phyloP scores from a whole-genome alignment of 2,797 vertebrate genomes.

The Picus viridis region DNA sequence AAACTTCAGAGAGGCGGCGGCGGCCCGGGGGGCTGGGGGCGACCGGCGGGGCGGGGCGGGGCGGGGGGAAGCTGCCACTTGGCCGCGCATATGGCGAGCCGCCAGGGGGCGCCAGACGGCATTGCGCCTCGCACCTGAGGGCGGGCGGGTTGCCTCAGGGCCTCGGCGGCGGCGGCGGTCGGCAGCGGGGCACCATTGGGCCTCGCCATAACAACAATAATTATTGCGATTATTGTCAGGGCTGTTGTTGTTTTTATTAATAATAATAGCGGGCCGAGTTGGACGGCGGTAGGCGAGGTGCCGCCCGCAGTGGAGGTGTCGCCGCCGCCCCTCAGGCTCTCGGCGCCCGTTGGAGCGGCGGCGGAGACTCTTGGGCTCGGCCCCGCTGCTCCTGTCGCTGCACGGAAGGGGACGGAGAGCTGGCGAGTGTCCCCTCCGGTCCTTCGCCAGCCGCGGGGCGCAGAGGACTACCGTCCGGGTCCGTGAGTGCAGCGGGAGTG shows the following conservation, averaged over 20 bases:
- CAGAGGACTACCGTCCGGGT: not conserved
- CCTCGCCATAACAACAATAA: not conserved
- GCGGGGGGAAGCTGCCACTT: not conserved
- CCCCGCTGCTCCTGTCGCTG: not conserved
- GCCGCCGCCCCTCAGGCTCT: not conserved
- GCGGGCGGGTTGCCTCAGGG: too few species aligned
- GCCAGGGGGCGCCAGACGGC: not conserved
- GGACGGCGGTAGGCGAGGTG: not conserved
- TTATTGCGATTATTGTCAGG: not conserved
- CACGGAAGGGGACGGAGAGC: rapidly evolving
- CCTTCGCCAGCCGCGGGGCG: not conserved
- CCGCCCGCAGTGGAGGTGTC: not conserved
- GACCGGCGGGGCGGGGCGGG: not conserved
- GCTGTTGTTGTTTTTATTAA: not conserved
- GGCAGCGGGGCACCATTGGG: not conserved
- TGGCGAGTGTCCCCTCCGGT: too few species aligned
- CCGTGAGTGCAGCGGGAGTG: not conserved
- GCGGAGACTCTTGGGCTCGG: constrained; percentile 16
- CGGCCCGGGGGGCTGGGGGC: constrained; percentile 29
- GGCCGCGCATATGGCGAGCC: not conserved
- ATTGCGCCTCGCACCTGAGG: not conserved
- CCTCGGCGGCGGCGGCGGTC: too few species aligned
- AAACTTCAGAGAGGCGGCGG: constrained; percentile 77
- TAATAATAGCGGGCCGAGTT: not conserved
- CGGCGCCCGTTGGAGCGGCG: not conserved